Evolutionary conservation across 1,140 invertebrate species (phyloP), one percentile per base, ranked within the genome.

Genomic region (Vanessa atalanta): DNA sequence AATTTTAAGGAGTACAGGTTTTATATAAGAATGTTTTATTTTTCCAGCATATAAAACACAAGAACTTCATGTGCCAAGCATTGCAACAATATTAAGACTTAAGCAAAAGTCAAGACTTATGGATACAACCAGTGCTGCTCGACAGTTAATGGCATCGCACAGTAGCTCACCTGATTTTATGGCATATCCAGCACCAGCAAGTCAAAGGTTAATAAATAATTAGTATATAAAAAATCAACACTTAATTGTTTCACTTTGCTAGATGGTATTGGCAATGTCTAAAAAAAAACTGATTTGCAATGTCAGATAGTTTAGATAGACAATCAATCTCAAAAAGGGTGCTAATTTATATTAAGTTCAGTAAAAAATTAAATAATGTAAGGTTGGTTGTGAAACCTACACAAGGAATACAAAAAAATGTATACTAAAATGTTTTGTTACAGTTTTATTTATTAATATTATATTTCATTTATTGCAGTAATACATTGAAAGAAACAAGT

Each of bases 21-120:
- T 60, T 5, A 61, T 61, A 26, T 37, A 37, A 43, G 7, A 43
- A n/a, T 65, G 48, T 63, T 57, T 79, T 65, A 65, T 48, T 65
- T 60, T 84, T 83, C 47, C 61, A 92, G 88, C 82, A 51, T 85
- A 85, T 64, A 86, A 84, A 81, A 87, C 76, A 9, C 82, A 85
- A 78, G 88, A 92, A 65, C 76, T 92, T 0, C 71, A 85, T 77
- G 80, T 89, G 26, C 87, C 88, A 48, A 83, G 71, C 65, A 70
- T 86, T 68, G 88, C 87, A 11, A 81, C 79, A 47, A 93, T 96
- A 76, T 81, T 96, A 64, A 89, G 92, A 79, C 85, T 94, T 67
- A 95, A 95, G 79, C 89, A 94, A 68, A 94, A 93, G 71, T 93
- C 94, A 73, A 90, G 94, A 7, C 78, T 96, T 37, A 95, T 95